A percentile compares a stretch with the other conserved stretches of the same genome.
These are phyloP conservation scores for Pluvialis apricaria DNA, from an alignment of 2,113 vertebrate species.

Conservation along the genomic window DNA sequence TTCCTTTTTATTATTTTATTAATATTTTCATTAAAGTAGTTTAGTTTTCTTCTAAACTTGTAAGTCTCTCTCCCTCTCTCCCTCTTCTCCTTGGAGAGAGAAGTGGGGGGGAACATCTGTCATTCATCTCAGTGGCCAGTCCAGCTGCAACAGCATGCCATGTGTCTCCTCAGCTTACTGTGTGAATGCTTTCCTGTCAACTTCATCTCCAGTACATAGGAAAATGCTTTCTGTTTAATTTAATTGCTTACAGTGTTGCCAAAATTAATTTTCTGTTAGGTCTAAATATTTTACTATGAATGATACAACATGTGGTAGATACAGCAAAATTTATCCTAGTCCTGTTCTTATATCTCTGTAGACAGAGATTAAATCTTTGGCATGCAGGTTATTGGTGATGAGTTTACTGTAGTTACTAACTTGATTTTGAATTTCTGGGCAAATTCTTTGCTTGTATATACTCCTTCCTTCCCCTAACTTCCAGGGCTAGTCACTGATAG, in stretches of 20 bases:
- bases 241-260: constrained; percentile 56
- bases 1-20: no score
- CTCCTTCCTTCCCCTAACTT: background rate
- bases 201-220: background rate
- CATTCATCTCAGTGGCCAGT: no score
- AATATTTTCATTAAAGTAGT: no score
- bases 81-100: no score
- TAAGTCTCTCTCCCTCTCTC: no score
- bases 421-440: background rate
- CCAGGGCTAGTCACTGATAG: background rate
- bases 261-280: constrained; percentile 65
- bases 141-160: no score
- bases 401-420: background rate
- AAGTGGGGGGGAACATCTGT: no score
- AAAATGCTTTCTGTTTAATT: constrained; percentile 52
- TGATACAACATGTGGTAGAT: constrained; percentile 32
- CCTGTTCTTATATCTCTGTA: background rate
- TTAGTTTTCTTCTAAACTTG: no score
- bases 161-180: background rate
- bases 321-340: background rate
- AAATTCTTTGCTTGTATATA: background rate
- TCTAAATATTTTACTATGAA: constrained; percentile 59
- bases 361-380: background rate
- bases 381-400: background rate
- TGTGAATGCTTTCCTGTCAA: background rate